A percentile compares a stretch with the other conserved stretches of the same genome.
Conservation (phyloP, 2,113 vertebrate species). For the Melanotaenia duboulayi region DNA sequence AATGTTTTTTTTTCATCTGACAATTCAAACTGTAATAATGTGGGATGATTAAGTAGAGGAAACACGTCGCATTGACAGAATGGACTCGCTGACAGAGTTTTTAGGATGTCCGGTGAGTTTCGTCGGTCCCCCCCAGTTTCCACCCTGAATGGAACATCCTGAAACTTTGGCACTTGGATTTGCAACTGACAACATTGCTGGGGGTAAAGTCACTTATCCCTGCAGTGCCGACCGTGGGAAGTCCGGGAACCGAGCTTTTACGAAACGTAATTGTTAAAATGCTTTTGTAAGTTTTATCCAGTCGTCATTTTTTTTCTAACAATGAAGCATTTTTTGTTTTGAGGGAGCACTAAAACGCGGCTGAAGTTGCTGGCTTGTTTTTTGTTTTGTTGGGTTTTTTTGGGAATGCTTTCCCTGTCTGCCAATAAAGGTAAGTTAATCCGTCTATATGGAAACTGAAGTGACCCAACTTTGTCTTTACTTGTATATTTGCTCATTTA, state of each 20-base stretch:
- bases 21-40: background rate
- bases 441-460: conserved; percentile 11
- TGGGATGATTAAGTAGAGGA: background rate
- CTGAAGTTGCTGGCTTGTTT: conserved; percentile 36
- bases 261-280: background rate
- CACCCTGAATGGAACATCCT: conserved; percentile 72
- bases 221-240: background rate
- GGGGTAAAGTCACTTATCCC: conserved; percentile 56
- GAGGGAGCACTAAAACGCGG: conserved; percentile 34
- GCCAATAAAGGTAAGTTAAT: conserved; percentile 66
- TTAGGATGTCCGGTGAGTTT: conserved; percentile 34
- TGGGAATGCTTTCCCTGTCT: conserved; percentile 74
- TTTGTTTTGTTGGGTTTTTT: conserved; percentile 8
- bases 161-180: conserved; percentile 45
- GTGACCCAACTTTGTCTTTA: conserved; percentile 1
- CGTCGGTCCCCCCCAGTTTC: conserved; percentile 9
- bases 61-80: background rate
- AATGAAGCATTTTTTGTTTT: conserved; percentile 19
- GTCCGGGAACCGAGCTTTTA: background rate
- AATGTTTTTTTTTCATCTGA: accelerated
- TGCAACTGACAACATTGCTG: conserved; percentile 70
- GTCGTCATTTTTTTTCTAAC: conserved; percentile 17
- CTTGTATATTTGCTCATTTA: background rate
- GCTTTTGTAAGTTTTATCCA: background rate
- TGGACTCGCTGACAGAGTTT: conserved; percentile 10